A percentile compares a stretch with the other conserved stretches of the same genome.
phyloP scores from a whole-genome alignment of 2,797 vertebrate genomes.

The Ammospiza maritima region DNA sequence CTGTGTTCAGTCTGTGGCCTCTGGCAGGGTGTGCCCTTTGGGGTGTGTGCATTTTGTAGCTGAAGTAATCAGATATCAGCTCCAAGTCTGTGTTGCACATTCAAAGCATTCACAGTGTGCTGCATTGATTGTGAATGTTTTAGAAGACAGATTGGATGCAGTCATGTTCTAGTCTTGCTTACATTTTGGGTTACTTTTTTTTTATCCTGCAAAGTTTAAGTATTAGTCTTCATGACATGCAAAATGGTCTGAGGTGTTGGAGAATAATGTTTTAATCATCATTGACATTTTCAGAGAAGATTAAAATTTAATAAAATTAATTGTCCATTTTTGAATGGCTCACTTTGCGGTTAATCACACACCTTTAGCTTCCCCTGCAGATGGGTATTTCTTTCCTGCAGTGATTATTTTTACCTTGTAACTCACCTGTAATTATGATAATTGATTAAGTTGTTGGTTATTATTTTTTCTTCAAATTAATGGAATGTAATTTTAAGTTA shows the following conservation, averaged over 20 bases:
- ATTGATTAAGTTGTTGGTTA: constrained; percentile 24
- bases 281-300: constrained; percentile 73
- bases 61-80: background rate
- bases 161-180: background rate
- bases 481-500: background rate
- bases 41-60: rapidly evolving
- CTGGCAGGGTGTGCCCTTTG: background rate
- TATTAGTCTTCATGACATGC: constrained; percentile 60
- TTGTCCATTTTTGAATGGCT: constrained; percentile 71
- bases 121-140: background rate
- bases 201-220: constrained; percentile 51
- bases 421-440: constrained; percentile 19
- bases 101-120: rapidly evolving
- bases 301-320: constrained; percentile 78
- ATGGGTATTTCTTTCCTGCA: background rate
- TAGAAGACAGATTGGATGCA: background rate
- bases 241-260: constrained; percentile 58
- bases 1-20: rapidly evolving
- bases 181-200: background rate
- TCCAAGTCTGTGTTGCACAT: no score
- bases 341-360: constrained; percentile 70
- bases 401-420: background rate
- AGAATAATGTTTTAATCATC: constrained; percentile 77
- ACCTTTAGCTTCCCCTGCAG: constrained; percentile 40
- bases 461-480: constrained; percentile 27